Conservation (phyloP, 2,113 vertebrate species). For the Stercorarius parasiticus region DNA sequence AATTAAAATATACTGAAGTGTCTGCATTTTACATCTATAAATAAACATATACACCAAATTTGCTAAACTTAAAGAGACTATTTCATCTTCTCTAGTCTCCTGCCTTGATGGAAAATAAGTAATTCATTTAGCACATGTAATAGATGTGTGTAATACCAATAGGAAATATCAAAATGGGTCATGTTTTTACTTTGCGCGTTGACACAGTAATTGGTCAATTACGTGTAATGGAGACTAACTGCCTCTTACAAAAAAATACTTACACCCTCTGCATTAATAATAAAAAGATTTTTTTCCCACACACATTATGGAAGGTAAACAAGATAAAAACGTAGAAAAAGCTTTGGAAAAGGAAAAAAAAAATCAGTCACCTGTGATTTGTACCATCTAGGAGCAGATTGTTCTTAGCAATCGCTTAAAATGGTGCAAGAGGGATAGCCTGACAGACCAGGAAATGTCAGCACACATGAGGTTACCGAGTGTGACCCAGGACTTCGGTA, state of each 20-base stretch:
- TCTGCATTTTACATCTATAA: not conserved
- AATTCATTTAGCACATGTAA: not conserved
- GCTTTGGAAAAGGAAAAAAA: not conserved
- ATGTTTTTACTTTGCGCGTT: constrained; percentile 22
- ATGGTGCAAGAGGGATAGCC: not conserved
- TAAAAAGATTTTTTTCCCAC: not conserved
- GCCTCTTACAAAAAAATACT: not conserved
- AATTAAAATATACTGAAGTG: not conserved
- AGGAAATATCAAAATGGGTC: not conserved
- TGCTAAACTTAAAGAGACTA: not conserved
- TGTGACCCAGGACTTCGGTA: not conserved
- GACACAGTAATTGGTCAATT: constrained; percentile 42
- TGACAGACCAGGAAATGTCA: not conserved
- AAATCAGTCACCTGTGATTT: not conserved
- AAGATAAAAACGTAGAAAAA: not conserved
- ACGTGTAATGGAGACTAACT: constrained; percentile 16
- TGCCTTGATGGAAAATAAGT: not conserved
- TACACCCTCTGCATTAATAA: not conserved
- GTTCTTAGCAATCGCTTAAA: not conserved
- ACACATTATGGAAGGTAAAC: not conserved
- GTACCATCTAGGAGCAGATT: not conserved
- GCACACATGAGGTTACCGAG: not conserved
- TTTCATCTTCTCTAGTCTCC: not conserved
- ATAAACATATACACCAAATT: not conserved
- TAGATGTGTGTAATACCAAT: not conserved